Evolutionary conservation across 2,113 vertebrate species (phyloP), one percentile per base, ranked within the genome.

Genomic region (Phylloscopus trochiloides): DNA sequence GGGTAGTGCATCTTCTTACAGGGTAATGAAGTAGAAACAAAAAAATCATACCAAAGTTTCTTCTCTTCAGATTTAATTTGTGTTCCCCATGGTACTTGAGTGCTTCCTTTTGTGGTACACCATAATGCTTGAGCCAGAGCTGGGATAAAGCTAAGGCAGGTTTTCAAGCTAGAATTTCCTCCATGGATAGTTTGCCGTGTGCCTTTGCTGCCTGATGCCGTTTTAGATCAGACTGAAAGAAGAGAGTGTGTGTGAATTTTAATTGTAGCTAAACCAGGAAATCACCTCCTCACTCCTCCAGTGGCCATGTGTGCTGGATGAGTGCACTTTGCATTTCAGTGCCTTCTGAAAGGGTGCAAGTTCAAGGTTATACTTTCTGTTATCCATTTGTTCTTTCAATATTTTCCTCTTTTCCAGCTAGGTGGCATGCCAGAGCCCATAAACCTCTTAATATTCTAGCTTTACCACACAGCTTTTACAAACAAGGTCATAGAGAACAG

Each of bases 401-500:
- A 32, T 85, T 91, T 78, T 75, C 57, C 9, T 81, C 45, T 91
- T 72, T 74, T 84, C 86, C 76, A 91, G 59, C 51, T 74, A 88
- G 91, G 55, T 92, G 61, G 54, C 85, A 92, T 36, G 40, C 67
- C 74, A 59, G 54, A 70, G 25, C 58, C 57, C 74, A 82, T 42
- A 92, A 94, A 72, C n/a, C 40, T 87, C 58, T 92, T 90, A 75
- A 66, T 76, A 94, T 72, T 92, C 84, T 59, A 73, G 32, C 32
- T 85, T 93, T 76, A 75, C 45, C 66, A 42, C 58, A 58, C 19
- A 93, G 84, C 66, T 92, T 96, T 94, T 89, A 65, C 91, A 93
- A 93, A 88, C 93, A 96, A 96, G 84, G 91, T 94, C 94, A 95
- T 14, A 78, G 45, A 86, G 89, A 96, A 94, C 81, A 91, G 87